Percentiles rank a stretch among this genome's conserved stretches.
These are phyloP conservation scores for Spinus pinus DNA, from an alignment of 2,797 vertebrate genomes.

Conservation along the genomic window DNA sequence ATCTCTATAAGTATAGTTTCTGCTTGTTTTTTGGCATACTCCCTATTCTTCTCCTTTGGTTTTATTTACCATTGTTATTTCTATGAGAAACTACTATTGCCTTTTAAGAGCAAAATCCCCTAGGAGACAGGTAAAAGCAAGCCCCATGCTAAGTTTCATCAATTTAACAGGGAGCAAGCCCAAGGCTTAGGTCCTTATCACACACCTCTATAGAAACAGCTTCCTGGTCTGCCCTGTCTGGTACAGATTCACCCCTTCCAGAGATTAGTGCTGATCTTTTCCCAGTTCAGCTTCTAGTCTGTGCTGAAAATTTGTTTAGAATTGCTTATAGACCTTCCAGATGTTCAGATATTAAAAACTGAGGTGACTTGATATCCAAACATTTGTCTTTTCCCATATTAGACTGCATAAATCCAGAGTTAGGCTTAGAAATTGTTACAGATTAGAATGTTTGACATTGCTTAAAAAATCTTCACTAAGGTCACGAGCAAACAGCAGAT, in stretches of 20 bases:
- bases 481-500: background rate
- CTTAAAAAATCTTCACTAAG: accelerated
- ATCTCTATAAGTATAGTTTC: background rate
- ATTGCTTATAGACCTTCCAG: background rate
- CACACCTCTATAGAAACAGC: background rate
- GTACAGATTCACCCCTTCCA: background rate
- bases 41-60: background rate
- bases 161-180: background rate
- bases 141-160: background rate
- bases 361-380: background rate
- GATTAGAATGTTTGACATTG: accelerated
- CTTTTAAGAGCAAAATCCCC: background rate
- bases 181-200: background rate
- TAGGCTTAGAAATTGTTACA: background rate
- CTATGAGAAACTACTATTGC: background rate
- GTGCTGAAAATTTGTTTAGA: background rate
- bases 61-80: background rate
- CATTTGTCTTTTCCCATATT: background rate
- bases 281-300: background rate
- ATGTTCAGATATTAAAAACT: background rate
- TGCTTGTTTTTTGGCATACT: background rate
- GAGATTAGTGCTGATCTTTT: background rate
- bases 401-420: background rate
- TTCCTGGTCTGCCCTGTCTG: background rate
- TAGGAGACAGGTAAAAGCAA: background rate